These are phyloP conservation scores for Hyles euphorbiae DNA, from an alignment of 1,140 invertebrate genomes.

Conservation along the genomic window DNA sequence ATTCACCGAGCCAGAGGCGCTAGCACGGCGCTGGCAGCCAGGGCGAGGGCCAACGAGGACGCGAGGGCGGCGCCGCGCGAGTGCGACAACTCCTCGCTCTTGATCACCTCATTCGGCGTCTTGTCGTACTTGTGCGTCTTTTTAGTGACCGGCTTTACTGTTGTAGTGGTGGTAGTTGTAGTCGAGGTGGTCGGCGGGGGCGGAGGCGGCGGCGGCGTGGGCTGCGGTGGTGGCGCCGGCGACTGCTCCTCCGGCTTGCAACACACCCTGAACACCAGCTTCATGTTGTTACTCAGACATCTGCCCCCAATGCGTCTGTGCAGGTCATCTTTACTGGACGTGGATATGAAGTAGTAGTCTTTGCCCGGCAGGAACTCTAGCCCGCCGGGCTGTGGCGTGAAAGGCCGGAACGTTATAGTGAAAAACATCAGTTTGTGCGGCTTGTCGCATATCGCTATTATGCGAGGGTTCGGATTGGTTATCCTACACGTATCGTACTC, in stretches of 20 bases:
- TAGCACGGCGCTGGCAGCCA: conserved; percentile 60
- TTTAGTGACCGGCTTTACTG: conserved; percentile 73
- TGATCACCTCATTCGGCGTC: conserved; percentile 92
- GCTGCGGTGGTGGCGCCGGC: conserved; percentile 68
- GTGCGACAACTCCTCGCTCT: conserved; percentile 92
- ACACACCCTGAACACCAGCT: conserved; percentile 96
- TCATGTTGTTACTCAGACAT: conserved; percentile 95
- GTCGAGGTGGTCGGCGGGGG: conserved; percentile 73
- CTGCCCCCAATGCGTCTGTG: conserved; percentile 92
- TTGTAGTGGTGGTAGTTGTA: conserved; percentile 57
- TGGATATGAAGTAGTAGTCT: conserved; percentile 97
- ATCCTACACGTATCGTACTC: conserved; percentile 97
- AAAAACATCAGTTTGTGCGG: conserved; percentile 96
- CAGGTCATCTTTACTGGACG: conserved; percentile 93
- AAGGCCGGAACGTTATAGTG: conserved; percentile 96
- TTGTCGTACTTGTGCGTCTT: conserved; percentile 88
- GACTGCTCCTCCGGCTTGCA: conserved; percentile 81
- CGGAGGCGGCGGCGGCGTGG: conserved; percentile 71
- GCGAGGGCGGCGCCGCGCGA: conserved; percentile 62
- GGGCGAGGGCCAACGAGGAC: conserved; percentile 56
- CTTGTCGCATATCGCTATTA: conserved; percentile 97
- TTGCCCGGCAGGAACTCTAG: conserved; percentile 95
- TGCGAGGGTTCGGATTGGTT: conserved; percentile 93
- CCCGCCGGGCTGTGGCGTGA: conserved; percentile 95
- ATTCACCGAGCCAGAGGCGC: conserved; percentile 71